Evolutionary conservation across 2,797 vertebrate genomes (phyloP).

Genomic region (Orientallactaga sibirica): DNA sequence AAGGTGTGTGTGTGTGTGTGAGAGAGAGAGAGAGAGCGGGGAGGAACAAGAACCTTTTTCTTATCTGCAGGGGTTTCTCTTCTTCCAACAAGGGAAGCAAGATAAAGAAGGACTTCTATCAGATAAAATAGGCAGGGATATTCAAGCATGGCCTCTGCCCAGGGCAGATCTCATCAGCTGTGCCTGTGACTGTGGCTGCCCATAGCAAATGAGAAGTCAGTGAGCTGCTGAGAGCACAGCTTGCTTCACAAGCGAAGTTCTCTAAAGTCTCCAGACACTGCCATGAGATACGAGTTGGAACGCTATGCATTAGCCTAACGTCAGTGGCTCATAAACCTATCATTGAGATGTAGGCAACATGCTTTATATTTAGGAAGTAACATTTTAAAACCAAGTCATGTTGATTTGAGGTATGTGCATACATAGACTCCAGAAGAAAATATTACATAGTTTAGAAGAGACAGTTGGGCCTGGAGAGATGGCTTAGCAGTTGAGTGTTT

Average conservation of each 20-base stretch:
- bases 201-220: not conserved
- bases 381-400: conserved; percentile 51
- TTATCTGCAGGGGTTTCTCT: conserved; percentile 42
- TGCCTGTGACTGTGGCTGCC: not conserved
- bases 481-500: too few relatives aligned
- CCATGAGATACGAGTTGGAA: not conserved
- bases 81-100: not conserved
- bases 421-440: not conserved
- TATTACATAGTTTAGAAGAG: conserved; percentile 33
- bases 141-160: not conserved
- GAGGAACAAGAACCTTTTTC: not conserved
- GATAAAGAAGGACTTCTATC: not conserved
- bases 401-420: conserved; percentile 15
- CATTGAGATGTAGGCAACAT: not conserved
- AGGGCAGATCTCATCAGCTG: not conserved
- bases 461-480: not conserved
- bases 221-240: not conserved
- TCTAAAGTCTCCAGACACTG: not conserved
- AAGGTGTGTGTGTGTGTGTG: not conserved
- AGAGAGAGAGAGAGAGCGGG: too few relatives aligned
- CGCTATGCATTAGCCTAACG: not conserved
- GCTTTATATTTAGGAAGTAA: not conserved
- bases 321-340: not conserved
- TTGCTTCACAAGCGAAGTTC: not conserved
- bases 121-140: conserved; percentile 7